These are phyloP conservation scores for Dicycla oo DNA, from an alignment of 2,888 invertebrate genomes.

Conservation along the genomic window DNA sequence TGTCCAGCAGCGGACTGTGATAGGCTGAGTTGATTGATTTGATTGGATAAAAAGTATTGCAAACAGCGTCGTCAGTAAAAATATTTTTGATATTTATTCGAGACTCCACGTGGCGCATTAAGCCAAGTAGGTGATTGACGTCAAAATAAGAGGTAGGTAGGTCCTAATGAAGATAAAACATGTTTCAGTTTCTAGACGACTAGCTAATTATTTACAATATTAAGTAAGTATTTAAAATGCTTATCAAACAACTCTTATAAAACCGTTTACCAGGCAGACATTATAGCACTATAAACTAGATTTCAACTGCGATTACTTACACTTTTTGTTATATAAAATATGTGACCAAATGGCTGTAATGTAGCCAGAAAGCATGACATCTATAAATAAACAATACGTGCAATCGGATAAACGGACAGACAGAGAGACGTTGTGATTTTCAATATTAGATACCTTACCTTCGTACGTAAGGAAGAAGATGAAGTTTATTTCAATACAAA, in stretches of 20 bases:
- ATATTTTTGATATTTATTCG: background rate
- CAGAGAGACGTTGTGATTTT: background rate
- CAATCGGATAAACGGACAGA: background rate
- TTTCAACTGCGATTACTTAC: background rate
- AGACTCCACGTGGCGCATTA: background rate
- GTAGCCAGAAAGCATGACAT: background rate
- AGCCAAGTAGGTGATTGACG: background rate
- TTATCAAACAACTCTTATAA: background rate
- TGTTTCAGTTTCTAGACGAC: background rate
- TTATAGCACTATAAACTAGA: background rate
- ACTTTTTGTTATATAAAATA: constrained; percentile 1
- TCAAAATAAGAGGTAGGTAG: background rate
- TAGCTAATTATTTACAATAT: background rate
- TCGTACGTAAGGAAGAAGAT: background rate
- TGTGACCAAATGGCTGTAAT: background rate
- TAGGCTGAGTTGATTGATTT: background rate
- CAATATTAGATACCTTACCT: too few species aligned
- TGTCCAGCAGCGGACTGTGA: background rate
- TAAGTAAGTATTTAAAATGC: constrained; percentile 1
- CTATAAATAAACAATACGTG: background rate
- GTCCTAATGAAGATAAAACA: constrained; percentile 6
- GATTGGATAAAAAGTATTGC: background rate
- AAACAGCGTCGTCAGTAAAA: background rate
- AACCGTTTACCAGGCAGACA: background rate
- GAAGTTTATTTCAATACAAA: background rate